A percentile compares a stretch with the other conserved stretches of the same genome.
Evolutionary conservation across 1,140 invertebrate species (phyloP).

Genomic region (Brachionus rubens): DNA sequence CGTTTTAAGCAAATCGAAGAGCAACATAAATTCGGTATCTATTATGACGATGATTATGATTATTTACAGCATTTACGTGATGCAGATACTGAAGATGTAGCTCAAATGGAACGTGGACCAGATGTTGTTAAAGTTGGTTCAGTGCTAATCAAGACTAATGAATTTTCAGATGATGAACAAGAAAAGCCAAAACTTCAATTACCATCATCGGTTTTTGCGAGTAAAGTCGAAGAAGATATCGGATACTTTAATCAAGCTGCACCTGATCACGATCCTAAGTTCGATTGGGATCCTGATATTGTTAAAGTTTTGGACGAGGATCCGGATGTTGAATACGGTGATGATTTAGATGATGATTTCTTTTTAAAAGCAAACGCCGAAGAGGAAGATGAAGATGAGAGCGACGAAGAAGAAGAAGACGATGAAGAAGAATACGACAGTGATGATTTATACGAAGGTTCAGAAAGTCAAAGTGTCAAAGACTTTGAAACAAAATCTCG

Average conservation of each 20-base stretch:
- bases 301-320: constrained; percentile 88
- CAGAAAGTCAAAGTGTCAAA: constrained; percentile 11
- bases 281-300: constrained; percentile 86
- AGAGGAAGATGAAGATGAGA: constrained; percentile 55
- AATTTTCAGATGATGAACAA: not conserved
- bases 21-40: constrained; percentile 84
- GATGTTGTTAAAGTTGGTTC: constrained; percentile 14
- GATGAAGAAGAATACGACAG: constrained; percentile 46
- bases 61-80: constrained; percentile 88
- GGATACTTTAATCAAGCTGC: constrained; percentile 84
- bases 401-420: constrained; percentile 47
- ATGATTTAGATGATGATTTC: constrained; percentile 85
- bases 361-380: constrained; percentile 68
- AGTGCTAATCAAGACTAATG: constrained; percentile 1
- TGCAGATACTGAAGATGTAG: constrained; percentile 2
- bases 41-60: constrained; percentile 90
- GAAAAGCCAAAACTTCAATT: constrained; percentile 63
- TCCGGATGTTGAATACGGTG: constrained; percentile 78
- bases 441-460: constrained; percentile 39
- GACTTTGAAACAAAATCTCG: constrained; percentile 71
- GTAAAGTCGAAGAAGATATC: constrained; percentile 78
- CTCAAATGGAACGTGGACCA: not conserved
- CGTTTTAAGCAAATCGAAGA: constrained; percentile 67
- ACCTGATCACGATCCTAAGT: constrained; percentile 69
- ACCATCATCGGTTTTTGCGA: constrained; percentile 86